These are phyloP conservation scores for Phalacrocorax carbo DNA, from an alignment of 2,113 vertebrate species.

Conservation along the genomic window DNA sequence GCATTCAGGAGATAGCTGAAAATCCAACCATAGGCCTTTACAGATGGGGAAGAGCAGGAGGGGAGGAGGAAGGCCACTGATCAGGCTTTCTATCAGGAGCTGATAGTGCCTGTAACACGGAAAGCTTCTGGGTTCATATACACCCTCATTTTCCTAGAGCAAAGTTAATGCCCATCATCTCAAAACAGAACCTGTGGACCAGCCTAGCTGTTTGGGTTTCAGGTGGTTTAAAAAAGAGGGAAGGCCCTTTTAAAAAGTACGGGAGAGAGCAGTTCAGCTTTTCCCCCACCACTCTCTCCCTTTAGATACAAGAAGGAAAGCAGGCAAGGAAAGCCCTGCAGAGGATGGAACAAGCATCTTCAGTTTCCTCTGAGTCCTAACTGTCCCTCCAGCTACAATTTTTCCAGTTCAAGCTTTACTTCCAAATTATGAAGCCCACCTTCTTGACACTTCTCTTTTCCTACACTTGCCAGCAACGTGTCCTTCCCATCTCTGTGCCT, in stretches of 20 bases:
- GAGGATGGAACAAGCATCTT: not conserved
- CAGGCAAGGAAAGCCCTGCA: not conserved
- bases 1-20: not conserved
- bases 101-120: not conserved
- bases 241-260: not conserved
- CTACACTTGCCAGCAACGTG: not conserved
- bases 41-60: not conserved
- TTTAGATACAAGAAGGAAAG: not conserved
- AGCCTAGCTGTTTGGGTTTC: not conserved
- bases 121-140: not conserved
- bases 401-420: not conserved
- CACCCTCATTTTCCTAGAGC: not conserved
- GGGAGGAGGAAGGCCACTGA: not conserved
- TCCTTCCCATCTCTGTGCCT: not conserved
- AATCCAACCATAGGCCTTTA: not conserved
- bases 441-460: not conserved
- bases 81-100: not conserved
- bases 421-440: not conserved
- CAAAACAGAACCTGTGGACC: not conserved
- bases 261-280: not conserved
- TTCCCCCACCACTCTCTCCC: rapidly evolving
- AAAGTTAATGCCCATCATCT: not conserved
- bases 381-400: not conserved
- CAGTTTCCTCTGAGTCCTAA: not conserved
- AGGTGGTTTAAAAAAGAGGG: not conserved